Evolutionary conservation across 1,140 invertebrate genomes (phyloP).

Genomic region (Drosophila kikkawai): DNA sequence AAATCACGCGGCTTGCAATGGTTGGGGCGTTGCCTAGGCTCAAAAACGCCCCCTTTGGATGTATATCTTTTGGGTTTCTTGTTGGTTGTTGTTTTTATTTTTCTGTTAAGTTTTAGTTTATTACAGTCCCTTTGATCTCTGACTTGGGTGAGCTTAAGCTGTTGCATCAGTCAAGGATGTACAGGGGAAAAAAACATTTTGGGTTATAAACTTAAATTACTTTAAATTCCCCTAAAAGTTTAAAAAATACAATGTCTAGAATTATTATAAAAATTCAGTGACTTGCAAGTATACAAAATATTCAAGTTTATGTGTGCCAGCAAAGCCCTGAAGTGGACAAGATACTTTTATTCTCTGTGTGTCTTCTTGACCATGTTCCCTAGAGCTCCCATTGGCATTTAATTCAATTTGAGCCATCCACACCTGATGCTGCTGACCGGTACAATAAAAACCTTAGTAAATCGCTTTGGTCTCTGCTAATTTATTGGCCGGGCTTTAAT

Average conservation of each 20-base stretch:
- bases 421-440: conserved; percentile 41
- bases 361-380: not conserved
- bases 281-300: not conserved
- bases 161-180: conserved; percentile 2
- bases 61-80: conserved; percentile 24
- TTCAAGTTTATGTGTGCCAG: too few species aligned
- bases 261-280: not conserved
- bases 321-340: too few species aligned
- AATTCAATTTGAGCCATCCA: conserved; percentile 70
- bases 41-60: conserved; percentile 34
- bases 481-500: conserved; percentile 58
- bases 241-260: not conserved
- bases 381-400: conserved; percentile 32
- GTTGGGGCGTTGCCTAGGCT: conserved; percentile 50
- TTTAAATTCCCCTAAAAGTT: not conserved
- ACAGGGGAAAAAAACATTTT: conserved; percentile 1
- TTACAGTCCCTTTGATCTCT: conserved; percentile 43
- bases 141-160: conserved; percentile 6
- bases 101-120: conserved; percentile 10
- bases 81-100: not conserved
- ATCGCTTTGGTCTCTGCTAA: conserved; percentile 57
- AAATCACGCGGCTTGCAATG: conserved; percentile 62
- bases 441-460: conserved; percentile 54
- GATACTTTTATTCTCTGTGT: conserved; percentile 9
- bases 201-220: not conserved